phyloP scores from a whole-genome alignment of 2,113 vertebrate species.

The Myanophis thanlyinensis region DNA sequence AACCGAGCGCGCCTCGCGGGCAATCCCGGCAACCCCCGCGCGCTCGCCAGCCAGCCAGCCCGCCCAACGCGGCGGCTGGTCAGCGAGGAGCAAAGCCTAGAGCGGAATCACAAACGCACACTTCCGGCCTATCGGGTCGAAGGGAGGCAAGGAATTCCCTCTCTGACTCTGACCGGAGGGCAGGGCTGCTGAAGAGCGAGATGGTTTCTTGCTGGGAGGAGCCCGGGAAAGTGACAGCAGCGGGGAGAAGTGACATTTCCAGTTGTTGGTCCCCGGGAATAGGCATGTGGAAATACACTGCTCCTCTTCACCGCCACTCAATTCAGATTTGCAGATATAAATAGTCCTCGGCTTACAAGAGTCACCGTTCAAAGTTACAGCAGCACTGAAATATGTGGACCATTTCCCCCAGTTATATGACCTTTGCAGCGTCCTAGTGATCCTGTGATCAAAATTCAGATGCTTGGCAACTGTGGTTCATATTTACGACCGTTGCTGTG shows the following conservation, averaged over 20 bases:
- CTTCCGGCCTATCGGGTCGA: neutral
- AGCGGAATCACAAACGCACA: neutral
- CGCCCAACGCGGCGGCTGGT: neutral
- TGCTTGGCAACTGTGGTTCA: too few relatives aligned
- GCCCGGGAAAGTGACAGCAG: neutral
- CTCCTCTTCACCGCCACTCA: neutral
- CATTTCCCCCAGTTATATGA: too few relatives aligned
- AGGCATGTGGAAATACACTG: neutral
- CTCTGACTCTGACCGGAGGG: neutral
- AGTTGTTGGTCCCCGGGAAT: neutral
- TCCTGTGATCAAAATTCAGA: too few relatives aligned
- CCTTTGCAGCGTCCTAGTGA: too few relatives aligned
- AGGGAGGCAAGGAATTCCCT: neutral
- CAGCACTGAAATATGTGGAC: too few relatives aligned
- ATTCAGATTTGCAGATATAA: neutral
- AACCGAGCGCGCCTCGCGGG: neutral
- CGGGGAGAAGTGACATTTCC: neutral
- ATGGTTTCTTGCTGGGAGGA: neutral
- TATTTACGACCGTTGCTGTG: too few relatives aligned
- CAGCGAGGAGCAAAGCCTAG: neutral
- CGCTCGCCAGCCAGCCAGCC: neutral
- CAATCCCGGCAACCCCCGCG: constrained; percentile 16
- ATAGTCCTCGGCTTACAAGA: too few relatives aligned
- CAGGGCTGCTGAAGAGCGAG: neutral
- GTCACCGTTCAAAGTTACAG: too few relatives aligned